These are phyloP conservation scores for Colostygia pectinataria DNA, from an alignment of 2,888 invertebrate species.

Conservation along the genomic window DNA sequence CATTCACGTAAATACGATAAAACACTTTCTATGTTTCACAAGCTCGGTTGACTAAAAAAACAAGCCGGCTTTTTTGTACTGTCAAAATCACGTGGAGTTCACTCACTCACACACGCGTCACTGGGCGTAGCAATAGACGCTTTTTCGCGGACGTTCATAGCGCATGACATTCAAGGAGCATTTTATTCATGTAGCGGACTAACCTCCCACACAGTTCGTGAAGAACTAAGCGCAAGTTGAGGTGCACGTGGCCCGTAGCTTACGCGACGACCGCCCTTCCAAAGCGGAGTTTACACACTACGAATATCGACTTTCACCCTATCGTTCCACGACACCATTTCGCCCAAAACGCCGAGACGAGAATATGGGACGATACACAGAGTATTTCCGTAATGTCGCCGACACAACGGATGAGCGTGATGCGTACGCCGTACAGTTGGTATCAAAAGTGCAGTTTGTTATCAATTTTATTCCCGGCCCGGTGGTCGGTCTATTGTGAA, in stretches of 20 bases:
- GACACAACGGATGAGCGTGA: constrained; percentile 51
- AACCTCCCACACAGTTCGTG: constrained; percentile 81
- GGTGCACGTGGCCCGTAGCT: constrained; percentile 79
- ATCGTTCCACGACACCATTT: constrained; percentile 63
- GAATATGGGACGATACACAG: constrained; percentile 75
- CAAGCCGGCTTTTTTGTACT: constrained; percentile 62
- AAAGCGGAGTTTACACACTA: constrained; percentile 62
- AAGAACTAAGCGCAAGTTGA: constrained; percentile 81
- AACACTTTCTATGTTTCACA: constrained; percentile 55
- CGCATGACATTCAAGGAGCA: constrained; percentile 73
- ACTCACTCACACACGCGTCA: constrained; percentile 60
- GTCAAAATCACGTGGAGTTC: constrained; percentile 77
- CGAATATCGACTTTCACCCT: constrained; percentile 75
- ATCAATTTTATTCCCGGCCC: constrained; percentile 38
- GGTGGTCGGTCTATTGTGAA: constrained; percentile 43
- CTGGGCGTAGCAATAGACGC: constrained; percentile 58
- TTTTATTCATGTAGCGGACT: constrained; percentile 78
- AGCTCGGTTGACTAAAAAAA: constrained; percentile 50
- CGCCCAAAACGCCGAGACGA: constrained; percentile 65
- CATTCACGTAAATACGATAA: constrained; percentile 53
- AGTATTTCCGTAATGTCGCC: constrained; percentile 75
- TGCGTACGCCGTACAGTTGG: constrained; percentile 56
- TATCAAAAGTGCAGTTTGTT: constrained; percentile 69
- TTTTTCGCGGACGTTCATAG: constrained; percentile 67
- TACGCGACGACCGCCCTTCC: constrained; percentile 80